Evolutionary conservation across 2,797 vertebrate species (phyloP).

Genomic region (Enteromius viviparus): DNA sequence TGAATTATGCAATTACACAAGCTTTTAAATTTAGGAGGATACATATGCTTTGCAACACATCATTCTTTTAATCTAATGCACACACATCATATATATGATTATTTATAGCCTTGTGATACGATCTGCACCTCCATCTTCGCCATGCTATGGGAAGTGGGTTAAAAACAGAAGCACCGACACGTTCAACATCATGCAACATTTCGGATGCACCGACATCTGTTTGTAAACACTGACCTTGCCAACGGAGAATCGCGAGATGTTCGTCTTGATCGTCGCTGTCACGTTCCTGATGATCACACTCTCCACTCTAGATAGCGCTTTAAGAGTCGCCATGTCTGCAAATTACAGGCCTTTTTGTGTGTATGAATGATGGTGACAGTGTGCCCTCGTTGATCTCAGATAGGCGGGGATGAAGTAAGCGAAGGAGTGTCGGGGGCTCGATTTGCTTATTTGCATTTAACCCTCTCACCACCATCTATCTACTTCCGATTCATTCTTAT

Average conservation of each 20-base stretch:
- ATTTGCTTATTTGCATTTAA: constrained; percentile 67
- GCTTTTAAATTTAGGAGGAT: not conserved
- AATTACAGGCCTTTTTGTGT: constrained; percentile 36
- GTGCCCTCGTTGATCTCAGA: constrained; percentile 16
- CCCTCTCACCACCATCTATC: constrained; percentile 49
- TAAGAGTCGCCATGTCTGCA: constrained; percentile 77
- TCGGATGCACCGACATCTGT: not conserved
- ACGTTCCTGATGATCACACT: constrained; percentile 66
- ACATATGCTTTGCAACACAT: not conserved
- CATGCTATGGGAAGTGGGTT: not conserved
- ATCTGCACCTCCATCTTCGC: not conserved
- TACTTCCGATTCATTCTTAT: not conserved
- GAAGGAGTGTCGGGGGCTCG: constrained; percentile 60
- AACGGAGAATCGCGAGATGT: constrained; percentile 55
- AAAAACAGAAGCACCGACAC: not conserved
- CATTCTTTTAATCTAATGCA: not conserved
- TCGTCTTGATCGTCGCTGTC: constrained; percentile 61
- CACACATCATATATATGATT: not conserved
- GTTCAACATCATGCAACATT: constrained; percentile 10
- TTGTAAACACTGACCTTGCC: constrained; percentile 75
- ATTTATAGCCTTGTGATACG: not conserved
- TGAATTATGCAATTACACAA: not conserved
- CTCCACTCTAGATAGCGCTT: constrained; percentile 72
- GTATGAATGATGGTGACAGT: constrained; percentile 34
- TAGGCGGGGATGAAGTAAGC: constrained; percentile 4